Base-by-base conservation (phyloP, 35 echinoderm and acorn worm genomes). In the Strongylocentrotus purpuratus region DNA sequence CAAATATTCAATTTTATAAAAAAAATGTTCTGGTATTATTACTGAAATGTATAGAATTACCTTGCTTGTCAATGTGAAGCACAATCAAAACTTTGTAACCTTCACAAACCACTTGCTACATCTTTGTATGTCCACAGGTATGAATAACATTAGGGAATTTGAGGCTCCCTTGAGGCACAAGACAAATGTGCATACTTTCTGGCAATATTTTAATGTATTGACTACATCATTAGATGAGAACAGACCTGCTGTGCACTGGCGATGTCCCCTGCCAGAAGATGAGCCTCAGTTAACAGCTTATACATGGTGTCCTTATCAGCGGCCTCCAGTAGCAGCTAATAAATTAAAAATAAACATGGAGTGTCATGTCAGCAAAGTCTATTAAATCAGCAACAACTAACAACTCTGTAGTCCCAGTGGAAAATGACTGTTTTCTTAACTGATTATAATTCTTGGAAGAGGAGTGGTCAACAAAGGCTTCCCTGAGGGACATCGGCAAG, bases 231-330 rank as follows among this genome's bases (percentile, higher is more conserved):
- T 22, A 78, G 28, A 22, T 78, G 0, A 7, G 28, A 78, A 78
- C 87, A 47, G 31, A 95, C 94, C 85, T 89, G 86, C 31, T 95
- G 45, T 14, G 85, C 87, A 32, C 28, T 88, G 9, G 45, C 32
- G 0, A 95, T 7, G 46, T 95, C 94, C 9, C 31, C 31, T 31
- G 46, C 28, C 4, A 70, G 12, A 20, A 95, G 28, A 61, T 95
- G 71, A 6, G 87, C 87, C 12, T 22, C 17, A 25, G 88, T 86
- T 60, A 88, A 46, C 46, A 45, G 46, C 31, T 45, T 32, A 86
- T 88, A 70, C 10, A 95, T 25, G 31, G 31, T 9, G 22, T 58
- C 14, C 10, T 48, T 50, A 28, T 85, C 45, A 28, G 50, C 55
- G 52, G 22, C 60, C 41, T 96, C 45, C 6, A 61, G 48, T 32